Base-by-base conservation (phyloP, 2,797 vertebrate species). In the Enteromius argenteus region DNA sequence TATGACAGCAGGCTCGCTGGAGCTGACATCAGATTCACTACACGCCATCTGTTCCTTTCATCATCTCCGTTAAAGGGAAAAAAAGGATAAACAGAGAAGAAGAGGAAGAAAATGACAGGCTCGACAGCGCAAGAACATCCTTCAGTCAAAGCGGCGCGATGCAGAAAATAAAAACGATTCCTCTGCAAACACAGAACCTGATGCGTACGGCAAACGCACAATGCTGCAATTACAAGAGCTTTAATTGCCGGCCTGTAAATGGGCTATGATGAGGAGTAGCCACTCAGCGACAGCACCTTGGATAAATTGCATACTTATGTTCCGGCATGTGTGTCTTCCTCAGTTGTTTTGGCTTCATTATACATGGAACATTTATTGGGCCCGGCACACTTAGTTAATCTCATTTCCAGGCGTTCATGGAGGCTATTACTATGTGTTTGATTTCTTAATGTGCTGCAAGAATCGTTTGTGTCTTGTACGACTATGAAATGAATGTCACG, bases 21-120 rank as follows among this genome's bases (percentile, higher is more conserved):
- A 93, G 92, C 91, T 92, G 93, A 94, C 94, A 94, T 89, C 88
- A 94, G 90, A 91, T 92, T 89, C 91, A 85, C 91, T 91, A 91
- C 90, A 90, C 92, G 93, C 94, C 94, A 96, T 95, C 95, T 95
- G 95, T 91, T 95, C 92, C 92, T 91, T 94, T 95, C 94, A 95
- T 94, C 93, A 89, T 90, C 88, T 88, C 75, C 49, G 49, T 73
- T 82, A 83, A 77, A 73, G 58, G 75, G 51, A 67, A 46, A 80
- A 66, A 86, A 66, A 27, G 86, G 80, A 87, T 81, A 83, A 88
- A 86, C 87, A 90, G 86, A 79, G 86, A 89, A 89, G 80, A 88
- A 91, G 68, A 58, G n/a, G 30, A 19, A n/a, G 42, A 66, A 49
- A 23, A 84, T 83, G 66, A 86, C 80, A 80, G 75, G 66, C 84